A percentile compares a stretch with the other conserved stretches of the same genome.
Evolutionary conservation across 2,113 vertebrate genomes (phyloP).

Genomic region (Columba livia): DNA sequence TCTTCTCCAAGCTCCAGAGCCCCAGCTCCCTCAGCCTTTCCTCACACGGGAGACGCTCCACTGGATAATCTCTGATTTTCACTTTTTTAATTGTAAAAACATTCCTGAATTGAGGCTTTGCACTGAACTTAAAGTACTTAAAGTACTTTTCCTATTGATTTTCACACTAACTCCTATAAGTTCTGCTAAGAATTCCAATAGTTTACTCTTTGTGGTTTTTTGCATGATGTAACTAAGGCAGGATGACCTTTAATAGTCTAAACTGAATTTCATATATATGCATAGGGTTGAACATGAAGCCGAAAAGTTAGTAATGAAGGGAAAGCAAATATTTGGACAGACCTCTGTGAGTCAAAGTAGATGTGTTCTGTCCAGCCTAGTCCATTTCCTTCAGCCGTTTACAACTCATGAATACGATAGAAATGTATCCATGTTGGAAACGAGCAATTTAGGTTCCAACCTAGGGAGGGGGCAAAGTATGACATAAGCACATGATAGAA

Average conservation of each 20-base stretch:
- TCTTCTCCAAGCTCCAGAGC: too few relatives aligned
- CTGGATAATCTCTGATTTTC: background rate
- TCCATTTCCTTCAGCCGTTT: background rate
- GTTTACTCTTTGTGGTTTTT: background rate
- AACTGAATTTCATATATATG: background rate
- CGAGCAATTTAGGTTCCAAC: accelerated
- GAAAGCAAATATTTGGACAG: background rate
- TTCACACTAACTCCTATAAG: background rate
- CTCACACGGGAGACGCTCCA: too few relatives aligned
- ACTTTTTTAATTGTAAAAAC: background rate
- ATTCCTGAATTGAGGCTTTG: background rate
- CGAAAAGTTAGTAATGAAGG: background rate
- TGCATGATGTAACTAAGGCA: background rate
- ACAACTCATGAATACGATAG: background rate
- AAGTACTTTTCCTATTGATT: background rate
- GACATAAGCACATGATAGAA: background rate
- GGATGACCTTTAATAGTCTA: background rate
- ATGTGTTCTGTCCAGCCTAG: background rate
- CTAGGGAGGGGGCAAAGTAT: too few relatives aligned
- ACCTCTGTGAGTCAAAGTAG: background rate
- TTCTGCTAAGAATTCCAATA: background rate
- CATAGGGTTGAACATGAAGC: background rate
- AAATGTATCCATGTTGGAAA: background rate
- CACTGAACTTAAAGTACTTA: background rate
- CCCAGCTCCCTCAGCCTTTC: too few relatives aligned